Evolutionary conservation across 2,797 vertebrate genomes (phyloP).

Genomic region (Coregonus suidteri): DNA sequence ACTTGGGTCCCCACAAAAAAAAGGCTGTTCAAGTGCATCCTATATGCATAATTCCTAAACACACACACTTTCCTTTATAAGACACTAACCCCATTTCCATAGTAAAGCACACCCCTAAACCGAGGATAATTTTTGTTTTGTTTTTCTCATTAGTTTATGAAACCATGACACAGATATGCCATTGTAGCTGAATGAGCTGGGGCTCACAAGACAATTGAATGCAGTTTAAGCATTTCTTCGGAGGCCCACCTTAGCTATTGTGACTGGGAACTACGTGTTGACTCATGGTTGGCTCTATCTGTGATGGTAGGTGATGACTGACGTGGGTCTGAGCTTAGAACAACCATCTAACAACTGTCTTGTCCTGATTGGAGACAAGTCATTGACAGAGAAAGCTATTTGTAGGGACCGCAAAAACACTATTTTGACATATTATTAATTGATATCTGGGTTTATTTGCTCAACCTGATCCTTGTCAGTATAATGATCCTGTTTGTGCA

Average conservation of each 20-base stretch:
- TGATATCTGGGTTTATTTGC: neutral
- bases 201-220: slow-evolving; percentile 55
- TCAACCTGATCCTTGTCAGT: too few relatives aligned
- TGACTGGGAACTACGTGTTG: slow-evolving; percentile 51
- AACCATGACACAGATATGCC: too few relatives aligned
- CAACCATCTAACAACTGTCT: slow-evolving; percentile 36
- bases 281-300: slow-evolving; percentile 50
- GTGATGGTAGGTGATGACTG: neutral
- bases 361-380: neutral
- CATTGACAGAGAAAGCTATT: neutral
- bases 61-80: slow-evolving; percentile 25
- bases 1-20: neutral
- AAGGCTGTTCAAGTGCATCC: slow-evolving; percentile 1
- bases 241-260: slow-evolving; percentile 59
- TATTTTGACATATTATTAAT: neutral
- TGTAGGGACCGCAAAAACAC: slow-evolving; percentile 3
- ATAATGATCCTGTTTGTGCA: slow-evolving; percentile 31
- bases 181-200: slow-evolving; percentile 53
- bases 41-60: slow-evolving; percentile 13
- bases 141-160: slow-evolving; percentile 29
- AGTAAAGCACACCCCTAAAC: neutral
- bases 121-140: slow-evolving; percentile 26
- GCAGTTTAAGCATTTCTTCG: slow-evolving; percentile 62
- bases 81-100: neutral
- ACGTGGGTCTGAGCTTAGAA: slow-evolving; percentile 36